Evolutionary conservation across 64 coral and sea anemone genomes (phyloP).

Genomic region (Montipora capricornis): DNA sequence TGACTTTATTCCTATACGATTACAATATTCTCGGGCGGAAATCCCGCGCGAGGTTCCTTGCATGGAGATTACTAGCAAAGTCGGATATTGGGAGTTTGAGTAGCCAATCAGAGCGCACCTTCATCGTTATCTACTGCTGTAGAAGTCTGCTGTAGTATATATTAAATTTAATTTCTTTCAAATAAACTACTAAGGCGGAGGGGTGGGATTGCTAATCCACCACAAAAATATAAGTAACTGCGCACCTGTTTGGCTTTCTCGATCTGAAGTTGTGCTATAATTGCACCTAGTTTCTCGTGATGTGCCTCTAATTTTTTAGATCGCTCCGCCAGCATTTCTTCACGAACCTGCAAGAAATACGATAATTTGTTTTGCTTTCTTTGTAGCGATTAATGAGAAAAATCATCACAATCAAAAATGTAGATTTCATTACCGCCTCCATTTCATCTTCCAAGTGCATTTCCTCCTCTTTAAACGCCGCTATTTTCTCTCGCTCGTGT

Average conservation of each 20-base stretch:
- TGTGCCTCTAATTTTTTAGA: slow-evolving; percentile 82
- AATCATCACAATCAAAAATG: neutral
- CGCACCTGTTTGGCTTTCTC: slow-evolving; percentile 94
- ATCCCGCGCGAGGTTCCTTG: too few relatives aligned
- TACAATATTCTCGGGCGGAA: too few relatives aligned
- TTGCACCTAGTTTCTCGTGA: slow-evolving; percentile 78
- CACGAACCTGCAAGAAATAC: slow-evolving; percentile 53
- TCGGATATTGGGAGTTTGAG: too few relatives aligned
- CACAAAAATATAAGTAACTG: neutral
- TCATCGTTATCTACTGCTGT: too few relatives aligned
- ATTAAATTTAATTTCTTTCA: too few relatives aligned
- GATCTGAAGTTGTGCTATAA: slow-evolving; percentile 91
- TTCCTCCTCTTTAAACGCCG: slow-evolving; percentile 63
- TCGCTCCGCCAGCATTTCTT: slow-evolving; percentile 91
- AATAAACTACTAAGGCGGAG: too few relatives aligned
- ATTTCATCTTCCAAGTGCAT: slow-evolving; percentile 72
- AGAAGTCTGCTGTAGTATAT: too few relatives aligned
- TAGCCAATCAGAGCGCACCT: too few relatives aligned
- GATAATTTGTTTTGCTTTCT: neutral
- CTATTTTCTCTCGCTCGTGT: slow-evolving; percentile 91
- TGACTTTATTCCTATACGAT: too few relatives aligned
- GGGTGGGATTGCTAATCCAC: too few relatives aligned
- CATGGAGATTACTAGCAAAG: too few relatives aligned
- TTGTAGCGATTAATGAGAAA: neutral
- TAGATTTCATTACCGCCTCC: slow-evolving; percentile 34